Percentiles rank a stretch among this genome's conserved stretches.
phyloP scores from a whole-genome alignment of 2,113 vertebrate species.

The Thinocorus orbignyianus region DNA sequence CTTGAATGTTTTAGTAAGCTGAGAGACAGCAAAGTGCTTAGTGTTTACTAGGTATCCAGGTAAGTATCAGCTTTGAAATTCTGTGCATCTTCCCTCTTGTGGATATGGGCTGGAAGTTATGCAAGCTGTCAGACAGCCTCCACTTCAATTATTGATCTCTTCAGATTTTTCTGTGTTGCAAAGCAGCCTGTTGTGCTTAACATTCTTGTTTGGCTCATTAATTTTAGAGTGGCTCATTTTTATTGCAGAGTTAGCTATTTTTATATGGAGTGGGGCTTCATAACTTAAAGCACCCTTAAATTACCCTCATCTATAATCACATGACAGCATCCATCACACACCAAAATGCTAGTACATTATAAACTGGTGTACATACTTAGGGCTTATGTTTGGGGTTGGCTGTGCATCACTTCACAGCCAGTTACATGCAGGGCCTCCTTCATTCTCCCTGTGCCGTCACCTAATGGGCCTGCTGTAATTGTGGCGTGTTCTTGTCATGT shows the following conservation, averaged over 20 bases:
- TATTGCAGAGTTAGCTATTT: neutral
- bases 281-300: neutral
- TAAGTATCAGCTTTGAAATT: neutral
- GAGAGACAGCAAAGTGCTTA: neutral
- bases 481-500: neutral
- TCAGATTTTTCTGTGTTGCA: neutral
- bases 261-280: neutral
- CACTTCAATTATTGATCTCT: neutral
- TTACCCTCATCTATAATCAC: neutral
- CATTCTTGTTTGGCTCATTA: neutral
- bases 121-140: neutral
- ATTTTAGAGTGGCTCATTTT: neutral
- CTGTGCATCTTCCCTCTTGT: neutral
- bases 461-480: neutral
- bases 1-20: neutral
- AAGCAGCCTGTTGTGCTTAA: neutral
- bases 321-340: neutral
- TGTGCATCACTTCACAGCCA: neutral
- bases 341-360: neutral
- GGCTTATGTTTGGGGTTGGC: neutral
- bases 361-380: fast-evolving
- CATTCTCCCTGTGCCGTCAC: neutral
- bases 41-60: neutral
- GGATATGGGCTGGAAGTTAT: neutral
- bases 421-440: neutral